These are phyloP conservation scores for Cataglyphis rosenhaueri DNA, from an alignment of 2,888 invertebrate species.

Conservation along the genomic window DNA sequence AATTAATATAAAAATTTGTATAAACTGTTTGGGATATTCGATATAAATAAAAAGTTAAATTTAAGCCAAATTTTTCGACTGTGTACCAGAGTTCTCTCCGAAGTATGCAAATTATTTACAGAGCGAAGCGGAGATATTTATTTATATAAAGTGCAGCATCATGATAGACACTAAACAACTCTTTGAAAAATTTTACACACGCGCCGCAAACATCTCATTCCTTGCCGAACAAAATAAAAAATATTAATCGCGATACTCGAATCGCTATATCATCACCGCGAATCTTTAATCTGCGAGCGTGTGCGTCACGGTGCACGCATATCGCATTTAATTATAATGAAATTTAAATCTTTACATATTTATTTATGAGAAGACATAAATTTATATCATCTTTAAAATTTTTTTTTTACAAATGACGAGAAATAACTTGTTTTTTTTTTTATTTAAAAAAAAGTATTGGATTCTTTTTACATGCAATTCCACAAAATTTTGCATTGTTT, in stretches of 20 bases:
- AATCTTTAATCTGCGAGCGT: slow-evolving; percentile 13
- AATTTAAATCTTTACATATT: slow-evolving; percentile 5
- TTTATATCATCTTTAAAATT: background rate
- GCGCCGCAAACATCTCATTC: slow-evolving; percentile 9
- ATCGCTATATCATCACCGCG: background rate
- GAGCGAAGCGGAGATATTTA: background rate
- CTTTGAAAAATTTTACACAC: slow-evolving; percentile 16
- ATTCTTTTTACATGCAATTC: background rate
- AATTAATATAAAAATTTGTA: too few relatives aligned
- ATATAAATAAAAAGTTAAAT: too few relatives aligned
- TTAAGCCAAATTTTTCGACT: too few relatives aligned
- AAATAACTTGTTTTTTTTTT: background rate
- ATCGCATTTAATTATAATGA: background rate
- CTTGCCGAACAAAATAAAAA: background rate
- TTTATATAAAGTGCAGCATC: slow-evolving; percentile 6
- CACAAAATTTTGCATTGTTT: background rate
- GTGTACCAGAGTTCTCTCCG: background rate
- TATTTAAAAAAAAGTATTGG: background rate
- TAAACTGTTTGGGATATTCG: too few relatives aligned
- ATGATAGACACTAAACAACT: slow-evolving; percentile 18
- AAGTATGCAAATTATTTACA: background rate
- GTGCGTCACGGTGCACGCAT: slow-evolving; percentile 4
- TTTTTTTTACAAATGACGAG: background rate
- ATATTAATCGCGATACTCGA: slow-evolving; percentile 34
- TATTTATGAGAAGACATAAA: background rate